Percentiles rank a stretch among this genome's conserved stretches.
These are phyloP conservation scores for Dasypolia templi DNA, from an alignment of 2,888 invertebrate genomes.

Conservation along the genomic window DNA sequence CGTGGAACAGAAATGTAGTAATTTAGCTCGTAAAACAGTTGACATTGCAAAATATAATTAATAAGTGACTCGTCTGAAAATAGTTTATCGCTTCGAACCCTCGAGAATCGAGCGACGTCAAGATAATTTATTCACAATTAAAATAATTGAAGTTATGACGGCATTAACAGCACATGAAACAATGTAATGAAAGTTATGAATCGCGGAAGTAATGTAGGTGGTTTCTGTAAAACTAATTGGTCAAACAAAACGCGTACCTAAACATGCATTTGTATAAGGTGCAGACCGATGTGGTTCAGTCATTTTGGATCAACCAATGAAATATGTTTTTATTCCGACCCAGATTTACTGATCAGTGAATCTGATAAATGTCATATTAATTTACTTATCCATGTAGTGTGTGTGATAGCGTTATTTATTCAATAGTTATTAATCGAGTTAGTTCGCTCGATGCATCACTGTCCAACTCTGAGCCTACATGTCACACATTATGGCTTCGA, in stretches of 20 bases:
- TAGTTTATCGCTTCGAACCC: conserved; percentile 5
- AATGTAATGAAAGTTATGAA: conserved; percentile 11
- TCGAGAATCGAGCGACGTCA: conserved; percentile 17
- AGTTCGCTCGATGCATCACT: conserved; percentile 16
- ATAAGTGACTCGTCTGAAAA: conserved; percentile 21
- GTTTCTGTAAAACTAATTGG: neutral
- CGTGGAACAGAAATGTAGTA: neutral
- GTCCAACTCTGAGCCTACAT: neutral
- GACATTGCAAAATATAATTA: conserved; percentile 7
- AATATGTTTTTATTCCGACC: neutral
- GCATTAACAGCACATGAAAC: conserved; percentile 22
- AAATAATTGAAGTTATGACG: conserved; percentile 24
- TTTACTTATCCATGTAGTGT: too few relatives aligned
- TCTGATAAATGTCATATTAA: neutral
- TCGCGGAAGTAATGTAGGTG: neutral
- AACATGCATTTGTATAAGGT: neutral
- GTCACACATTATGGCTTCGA: conserved; percentile 49
- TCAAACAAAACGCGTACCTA: neutral
- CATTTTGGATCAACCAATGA: neutral
- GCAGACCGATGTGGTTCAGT: neutral
- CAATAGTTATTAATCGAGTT: conserved; percentile 28
- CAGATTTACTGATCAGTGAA: neutral
- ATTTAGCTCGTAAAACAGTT: conserved; percentile 3
- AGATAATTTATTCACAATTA: conserved; percentile 47
- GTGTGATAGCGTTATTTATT: too few relatives aligned